A percentile compares a stretch with the other conserved stretches of the same genome.
Conservation (phyloP, 1,140 invertebrate species). For the Meloidogyne chitwoodi region DNA sequence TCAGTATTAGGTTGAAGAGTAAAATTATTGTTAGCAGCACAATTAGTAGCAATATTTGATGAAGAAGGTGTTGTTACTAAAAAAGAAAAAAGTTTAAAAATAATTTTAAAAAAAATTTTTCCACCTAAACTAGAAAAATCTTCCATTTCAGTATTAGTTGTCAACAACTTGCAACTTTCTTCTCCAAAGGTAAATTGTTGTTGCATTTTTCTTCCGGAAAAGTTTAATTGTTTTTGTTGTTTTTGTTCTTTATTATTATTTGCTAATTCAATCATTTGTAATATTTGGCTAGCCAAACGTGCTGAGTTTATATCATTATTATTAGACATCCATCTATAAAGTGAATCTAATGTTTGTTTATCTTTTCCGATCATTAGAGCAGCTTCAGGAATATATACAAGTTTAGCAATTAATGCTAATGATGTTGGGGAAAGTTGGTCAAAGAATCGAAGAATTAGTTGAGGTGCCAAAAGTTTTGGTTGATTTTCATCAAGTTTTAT, state of each 20-base stretch:
- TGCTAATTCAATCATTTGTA: neutral
- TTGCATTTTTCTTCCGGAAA: neutral
- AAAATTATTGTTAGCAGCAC: no score
- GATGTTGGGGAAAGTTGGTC: conserved; percentile 14
- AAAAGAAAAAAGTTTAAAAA: no score
- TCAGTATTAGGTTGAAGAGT: no score
- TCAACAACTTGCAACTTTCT: neutral
- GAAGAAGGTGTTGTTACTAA: no score
- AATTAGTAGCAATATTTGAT: no score
- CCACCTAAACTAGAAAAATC: no score
- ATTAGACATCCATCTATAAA: neutral
- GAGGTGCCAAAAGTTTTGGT: conserved; percentile 11
- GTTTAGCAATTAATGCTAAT: conserved; percentile 8
- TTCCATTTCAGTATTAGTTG: no score
- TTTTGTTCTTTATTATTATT: no score
- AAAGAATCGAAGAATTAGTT: conserved; percentile 15
- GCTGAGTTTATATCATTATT: neutral
- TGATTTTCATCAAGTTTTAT: neutral
- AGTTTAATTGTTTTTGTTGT: neutral
- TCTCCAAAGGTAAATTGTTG: neutral
- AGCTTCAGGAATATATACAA: conserved; percentile 20
- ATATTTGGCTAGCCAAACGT: neutral
- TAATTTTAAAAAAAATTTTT: no score
- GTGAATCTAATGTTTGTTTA: conserved; percentile 3
- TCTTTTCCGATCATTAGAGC: conserved; percentile 3